Conservation (phyloP, 1,140 invertebrate genomes). For the Chymomyza costata region DNA sequence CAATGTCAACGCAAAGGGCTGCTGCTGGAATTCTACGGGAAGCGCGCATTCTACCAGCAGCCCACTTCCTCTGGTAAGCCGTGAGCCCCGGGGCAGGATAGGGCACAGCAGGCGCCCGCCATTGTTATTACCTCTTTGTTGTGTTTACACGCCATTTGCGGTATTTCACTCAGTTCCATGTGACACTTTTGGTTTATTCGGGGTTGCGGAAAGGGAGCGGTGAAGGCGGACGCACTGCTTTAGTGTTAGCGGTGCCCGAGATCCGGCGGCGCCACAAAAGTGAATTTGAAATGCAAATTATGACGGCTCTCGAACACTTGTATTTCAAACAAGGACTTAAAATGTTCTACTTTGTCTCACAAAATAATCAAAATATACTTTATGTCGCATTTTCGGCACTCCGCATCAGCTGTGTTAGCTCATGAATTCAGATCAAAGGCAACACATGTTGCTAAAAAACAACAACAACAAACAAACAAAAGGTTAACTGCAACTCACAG, state of each 20-base stretch:
- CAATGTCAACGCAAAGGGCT: constrained; percentile 22
- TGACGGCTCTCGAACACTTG: neutral
- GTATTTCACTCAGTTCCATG: constrained; percentile 55
- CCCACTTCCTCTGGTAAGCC: constrained; percentile 1
- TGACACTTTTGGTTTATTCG: constrained; percentile 19
- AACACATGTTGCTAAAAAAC: constrained; percentile 19
- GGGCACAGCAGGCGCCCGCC: constrained; percentile 31
- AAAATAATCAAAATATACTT: constrained; percentile 68
- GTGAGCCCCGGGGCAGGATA: neutral
- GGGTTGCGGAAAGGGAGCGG: too few relatives aligned
- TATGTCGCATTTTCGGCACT: constrained; percentile 49
- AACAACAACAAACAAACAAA: neutral
- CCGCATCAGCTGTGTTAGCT: constrained; percentile 21
- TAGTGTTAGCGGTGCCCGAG: too few relatives aligned
- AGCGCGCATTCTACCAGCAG: too few relatives aligned
- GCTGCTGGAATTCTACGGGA: constrained; percentile 38
- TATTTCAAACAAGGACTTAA: constrained; percentile 22
- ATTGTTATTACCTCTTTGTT: constrained; percentile 73
- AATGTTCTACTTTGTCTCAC: constrained; percentile 53
- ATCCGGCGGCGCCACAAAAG: constrained; percentile 44
- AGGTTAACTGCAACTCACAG: constrained; percentile 22
- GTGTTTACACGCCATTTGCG: constrained; percentile 70
- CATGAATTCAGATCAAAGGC: constrained; percentile 34
- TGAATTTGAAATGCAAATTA: constrained; percentile 69
- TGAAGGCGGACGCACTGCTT: too few relatives aligned